phyloP scores from a whole-genome alignment of 2,113 vertebrate genomes.

The Ictalurus punctatus region DNA sequence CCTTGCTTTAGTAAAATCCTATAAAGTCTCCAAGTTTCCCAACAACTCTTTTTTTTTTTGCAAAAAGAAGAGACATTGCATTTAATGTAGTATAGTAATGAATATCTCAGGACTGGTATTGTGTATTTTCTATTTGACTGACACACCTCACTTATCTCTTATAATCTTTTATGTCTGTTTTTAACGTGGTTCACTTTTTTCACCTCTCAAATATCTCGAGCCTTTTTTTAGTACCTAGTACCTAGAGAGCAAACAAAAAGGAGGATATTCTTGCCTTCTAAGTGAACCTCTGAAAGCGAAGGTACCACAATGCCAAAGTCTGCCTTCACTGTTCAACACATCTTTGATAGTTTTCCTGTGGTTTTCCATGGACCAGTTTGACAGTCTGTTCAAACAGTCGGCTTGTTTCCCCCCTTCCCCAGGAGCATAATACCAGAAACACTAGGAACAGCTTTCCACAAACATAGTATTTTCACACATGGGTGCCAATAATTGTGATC shows the following conservation, averaged over 20 bases:
- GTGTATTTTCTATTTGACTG: not conserved
- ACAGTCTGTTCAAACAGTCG: slow-evolving; percentile 61
- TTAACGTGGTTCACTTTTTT: not conserved
- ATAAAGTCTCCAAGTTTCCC: slow-evolving; percentile 55
- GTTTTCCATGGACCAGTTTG: slow-evolving; percentile 64
- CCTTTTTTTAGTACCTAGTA: not conserved
- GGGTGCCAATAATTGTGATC: slow-evolving; percentile 73
- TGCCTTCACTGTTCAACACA: slow-evolving; percentile 33
- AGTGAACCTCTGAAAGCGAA: slow-evolving; percentile 21
- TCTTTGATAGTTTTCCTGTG: slow-evolving; percentile 55
- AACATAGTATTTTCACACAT: slow-evolving; percentile 76
- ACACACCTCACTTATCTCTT: not conserved
- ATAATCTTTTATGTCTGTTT: not conserved
- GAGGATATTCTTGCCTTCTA: not conserved
- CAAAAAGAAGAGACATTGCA: not conserved
- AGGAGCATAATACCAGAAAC: slow-evolving; percentile 70
- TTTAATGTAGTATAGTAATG: not conserved
- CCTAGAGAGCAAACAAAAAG: not conserved
- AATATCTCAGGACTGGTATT: not conserved
- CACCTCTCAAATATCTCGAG: not conserved
- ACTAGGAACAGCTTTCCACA: slow-evolving; percentile 70
- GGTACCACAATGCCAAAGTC: slow-evolving; percentile 20
- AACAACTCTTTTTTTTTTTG: not conserved
- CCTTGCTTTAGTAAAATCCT: slow-evolving; percentile 55
- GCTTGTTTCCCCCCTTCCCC: slow-evolving; percentile 52